Evolutionary conservation across 2,888 invertebrate species (phyloP).

Genomic region (Sminthurinus aureus): DNA sequence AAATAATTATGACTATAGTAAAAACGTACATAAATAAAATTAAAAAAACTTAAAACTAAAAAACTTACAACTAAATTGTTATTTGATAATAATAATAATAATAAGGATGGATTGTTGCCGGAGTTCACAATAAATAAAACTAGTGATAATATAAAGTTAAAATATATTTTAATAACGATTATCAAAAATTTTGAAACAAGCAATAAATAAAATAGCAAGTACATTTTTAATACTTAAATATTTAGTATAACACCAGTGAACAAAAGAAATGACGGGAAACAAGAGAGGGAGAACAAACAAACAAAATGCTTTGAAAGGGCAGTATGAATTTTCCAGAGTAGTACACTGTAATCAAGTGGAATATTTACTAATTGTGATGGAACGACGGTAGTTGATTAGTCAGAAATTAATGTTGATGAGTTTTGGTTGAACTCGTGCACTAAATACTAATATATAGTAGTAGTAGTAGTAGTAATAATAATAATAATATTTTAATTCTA

Average conservation of each 20-base stretch:
- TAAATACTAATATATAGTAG: conserved; percentile 25
- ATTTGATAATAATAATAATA: background rate
- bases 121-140: background rate
- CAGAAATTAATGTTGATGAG: conserved; percentile 31
- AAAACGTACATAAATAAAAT: background rate
- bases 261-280: background rate
- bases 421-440: conserved; percentile 27
- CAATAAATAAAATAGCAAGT: background rate
- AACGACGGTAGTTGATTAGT: conserved; percentile 2
- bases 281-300: conserved; percentile 9
- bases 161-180: background rate
- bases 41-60: background rate
- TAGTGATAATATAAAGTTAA: background rate
- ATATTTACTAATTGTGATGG: conserved; percentile 14
- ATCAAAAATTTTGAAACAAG: background rate
- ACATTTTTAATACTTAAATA: background rate
- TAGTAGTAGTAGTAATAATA: too few relatives aligned
- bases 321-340: conserved; percentile 12
- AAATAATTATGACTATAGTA: background rate
- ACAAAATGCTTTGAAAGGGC: conserved; percentile 9
- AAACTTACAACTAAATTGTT: background rate
- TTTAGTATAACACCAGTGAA: background rate
- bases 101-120: too few relatives aligned
- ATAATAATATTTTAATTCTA: conserved; percentile 16
- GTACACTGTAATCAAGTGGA: conserved; percentile 11